phyloP scores from a whole-genome alignment of 1,140 invertebrate species.

The Drosophila pseudoananassae region DNA sequence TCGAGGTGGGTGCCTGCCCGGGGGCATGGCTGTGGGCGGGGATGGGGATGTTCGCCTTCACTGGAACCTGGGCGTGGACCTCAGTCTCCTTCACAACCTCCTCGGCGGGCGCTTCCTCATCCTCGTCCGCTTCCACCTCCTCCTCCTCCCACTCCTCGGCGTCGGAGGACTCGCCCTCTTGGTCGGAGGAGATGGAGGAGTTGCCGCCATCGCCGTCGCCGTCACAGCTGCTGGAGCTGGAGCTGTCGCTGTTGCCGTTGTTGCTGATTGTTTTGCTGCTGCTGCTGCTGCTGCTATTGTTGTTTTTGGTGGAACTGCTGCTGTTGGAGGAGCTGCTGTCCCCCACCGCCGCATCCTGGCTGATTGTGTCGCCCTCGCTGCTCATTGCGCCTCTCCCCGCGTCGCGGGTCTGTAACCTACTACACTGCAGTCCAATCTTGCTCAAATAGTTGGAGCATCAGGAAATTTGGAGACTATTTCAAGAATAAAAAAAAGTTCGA shows the following conservation, averaged over 20 bases:
- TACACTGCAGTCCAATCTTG: constrained; percentile 15
- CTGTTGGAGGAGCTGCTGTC: not conserved
- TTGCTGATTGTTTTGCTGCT: not conserved
- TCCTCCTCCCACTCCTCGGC: not conserved
- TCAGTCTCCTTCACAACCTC: not conserved
- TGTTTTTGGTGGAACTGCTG: not conserved
- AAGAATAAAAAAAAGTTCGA: not conserved
- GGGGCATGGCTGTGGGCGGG: too few species aligned
- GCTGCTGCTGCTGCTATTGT: too few species aligned
- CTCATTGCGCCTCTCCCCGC: not conserved
- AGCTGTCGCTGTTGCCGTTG: not conserved
- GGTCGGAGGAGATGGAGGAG: not conserved
- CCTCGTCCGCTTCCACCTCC: not conserved
- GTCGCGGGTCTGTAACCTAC: not conserved
- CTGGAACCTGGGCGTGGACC: too few species aligned
- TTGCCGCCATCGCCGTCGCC: not conserved
- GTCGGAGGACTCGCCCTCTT: not conserved
- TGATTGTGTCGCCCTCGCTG: not conserved
- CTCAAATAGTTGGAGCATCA: not conserved
- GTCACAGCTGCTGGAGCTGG: not conserved
- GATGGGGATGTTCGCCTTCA: not conserved
- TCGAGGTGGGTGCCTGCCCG: not conserved
- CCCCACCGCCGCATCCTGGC: not conserved
- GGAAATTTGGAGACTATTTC: constrained; percentile 13
- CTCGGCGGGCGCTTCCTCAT: not conserved